Evolutionary conservation across 2,888 invertebrate genomes (phyloP), one percentile per base, ranked within the genome.

Genomic region (Aelia acuminata): DNA sequence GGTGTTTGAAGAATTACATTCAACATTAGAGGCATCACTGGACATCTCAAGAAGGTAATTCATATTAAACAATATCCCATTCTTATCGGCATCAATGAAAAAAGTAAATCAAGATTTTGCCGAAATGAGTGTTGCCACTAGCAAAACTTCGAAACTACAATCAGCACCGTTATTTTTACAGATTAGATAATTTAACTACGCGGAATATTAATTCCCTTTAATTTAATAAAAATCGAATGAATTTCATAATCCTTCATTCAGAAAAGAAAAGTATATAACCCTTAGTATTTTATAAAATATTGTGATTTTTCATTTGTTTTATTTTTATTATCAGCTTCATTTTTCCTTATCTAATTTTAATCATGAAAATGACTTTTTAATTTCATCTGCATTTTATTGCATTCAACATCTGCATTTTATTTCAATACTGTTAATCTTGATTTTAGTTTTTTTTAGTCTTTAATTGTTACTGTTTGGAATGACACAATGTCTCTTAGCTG

Each of bases 1-100:
- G 86, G 88, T 88, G 87, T 86, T 49, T 84, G 84, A 88, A 88
- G 63, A 84, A 39, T 84, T 63, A 57, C 63, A 57, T 13, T 50
- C 88, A 63, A 88, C 31, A 84, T 84, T 88, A 50, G 88, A 39
- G 57, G 84, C 35, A 88, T 48, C 57, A 85, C 88, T 84, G 88
- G 89, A 88, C 88, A 89, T 84, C 88, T 53, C 49, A 57, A 88
- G 75, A 84, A 90, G 89, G 90, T 89, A 89, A 86, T 84, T 84
- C 53, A 48, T 15, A 43, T 80, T 80, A 39, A 80, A 80, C 80
- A 80, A n/a, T 80, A 80, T 47, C 43, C 80, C n/a, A n/a, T 47
- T 85, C 85, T 85, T 49, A 85, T 85, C 85, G 85, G 85, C 47
- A 80, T 43, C 80, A 22, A 80, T 47, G 80, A 80, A 80, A n/a